Evolutionary conservation across 2,888 invertebrate species (phyloP).

Genomic region (Cylloceria caligata): DNA sequence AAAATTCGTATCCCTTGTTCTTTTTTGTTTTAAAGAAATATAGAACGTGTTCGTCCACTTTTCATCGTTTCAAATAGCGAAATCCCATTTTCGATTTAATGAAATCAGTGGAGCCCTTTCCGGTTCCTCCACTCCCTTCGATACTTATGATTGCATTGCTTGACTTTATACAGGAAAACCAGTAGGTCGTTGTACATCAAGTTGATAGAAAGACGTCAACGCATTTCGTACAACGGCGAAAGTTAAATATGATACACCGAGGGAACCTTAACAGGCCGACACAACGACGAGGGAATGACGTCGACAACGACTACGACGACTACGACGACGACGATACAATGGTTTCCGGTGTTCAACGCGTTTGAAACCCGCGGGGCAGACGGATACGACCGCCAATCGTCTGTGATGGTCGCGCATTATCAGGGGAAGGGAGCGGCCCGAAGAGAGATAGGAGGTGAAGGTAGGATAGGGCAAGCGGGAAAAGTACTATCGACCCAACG

Average conservation of each 20-base stretch:
- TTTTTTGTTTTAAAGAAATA: background rate
- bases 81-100: too few species aligned
- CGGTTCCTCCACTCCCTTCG: too few species aligned
- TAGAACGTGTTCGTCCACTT: background rate
- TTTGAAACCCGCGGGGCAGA: constrained; percentile 26
- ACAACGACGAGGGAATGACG: constrained; percentile 42
- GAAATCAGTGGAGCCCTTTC: too few species aligned
- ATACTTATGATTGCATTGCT: background rate
- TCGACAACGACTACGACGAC: background rate
- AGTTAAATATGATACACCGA: constrained; percentile 26
- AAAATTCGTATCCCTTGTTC: background rate
- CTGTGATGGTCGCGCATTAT: constrained; percentile 39
- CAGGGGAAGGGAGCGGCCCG: constrained; percentile 28
- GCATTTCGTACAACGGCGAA: constrained; percentile 69
- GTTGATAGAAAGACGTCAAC: constrained; percentile 73
- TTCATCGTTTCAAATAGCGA: too few species aligned
- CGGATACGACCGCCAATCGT: constrained; percentile 25
- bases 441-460: constrained; percentile 22
- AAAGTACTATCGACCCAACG: constrained; percentile 48
- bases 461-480: constrained; percentile 15
- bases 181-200: constrained; percentile 70
- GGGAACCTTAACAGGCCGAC: constrained; percentile 66
- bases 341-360: constrained; percentile 70
- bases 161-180: background rate
- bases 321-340: constrained; percentile 64